A percentile compares a stretch with the other conserved stretches of the same genome.
Conservation (phyloP, 2,113 vertebrate genomes). For the Colius striatus region DNA sequence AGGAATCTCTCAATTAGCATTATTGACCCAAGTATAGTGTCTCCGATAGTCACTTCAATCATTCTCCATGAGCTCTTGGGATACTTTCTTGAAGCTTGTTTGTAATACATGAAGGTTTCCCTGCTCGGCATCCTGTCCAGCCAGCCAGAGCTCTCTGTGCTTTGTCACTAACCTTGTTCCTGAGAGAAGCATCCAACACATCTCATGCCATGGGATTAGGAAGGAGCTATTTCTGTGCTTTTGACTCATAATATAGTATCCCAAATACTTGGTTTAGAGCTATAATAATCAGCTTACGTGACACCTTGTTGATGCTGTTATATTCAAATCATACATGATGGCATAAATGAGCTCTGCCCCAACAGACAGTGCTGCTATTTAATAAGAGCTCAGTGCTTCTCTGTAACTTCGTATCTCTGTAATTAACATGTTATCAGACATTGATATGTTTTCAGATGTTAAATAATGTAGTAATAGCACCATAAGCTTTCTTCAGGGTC, state of each 20-base stretch:
- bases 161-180: not conserved
- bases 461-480: not conserved
- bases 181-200: rapidly evolving
- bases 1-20: not conserved
- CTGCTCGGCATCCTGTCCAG: not conserved
- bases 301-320: not conserved
- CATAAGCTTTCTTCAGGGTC: not conserved
- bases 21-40: not conserved
- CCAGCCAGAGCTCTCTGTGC: not conserved
- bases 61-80: not conserved
- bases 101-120: not conserved
- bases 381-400: not conserved
- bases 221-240: not conserved
- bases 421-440: not conserved
- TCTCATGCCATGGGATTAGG: not conserved
- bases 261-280: not conserved
- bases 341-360: not conserved
- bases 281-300: not conserved
- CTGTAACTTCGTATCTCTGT: not conserved
- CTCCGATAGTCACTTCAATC: not conserved
- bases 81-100: not conserved
- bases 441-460: not conserved
- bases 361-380: not conserved
- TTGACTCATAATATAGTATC: not conserved
- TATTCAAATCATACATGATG: not conserved